phyloP scores from a whole-genome alignment of 2,888 invertebrate species.

The Ormyrus rosae region DNA sequence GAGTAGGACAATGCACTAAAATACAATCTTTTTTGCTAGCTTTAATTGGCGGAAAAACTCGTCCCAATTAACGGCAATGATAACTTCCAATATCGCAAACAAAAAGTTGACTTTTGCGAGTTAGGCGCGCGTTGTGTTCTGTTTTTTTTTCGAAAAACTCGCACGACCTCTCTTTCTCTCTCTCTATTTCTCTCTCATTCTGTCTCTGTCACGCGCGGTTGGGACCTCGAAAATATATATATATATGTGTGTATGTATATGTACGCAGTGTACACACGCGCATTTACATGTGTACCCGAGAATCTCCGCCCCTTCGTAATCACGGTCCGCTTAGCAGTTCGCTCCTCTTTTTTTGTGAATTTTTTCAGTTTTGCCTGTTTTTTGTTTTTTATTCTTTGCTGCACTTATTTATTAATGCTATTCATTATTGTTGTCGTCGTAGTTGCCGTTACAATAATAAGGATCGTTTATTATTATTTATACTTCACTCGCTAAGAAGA shows the following conservation, averaged over 20 bases:
- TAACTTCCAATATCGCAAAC: background rate
- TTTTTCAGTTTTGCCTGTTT: too few species aligned
- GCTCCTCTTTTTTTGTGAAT: too few species aligned
- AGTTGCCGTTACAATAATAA: conserved; percentile 12
- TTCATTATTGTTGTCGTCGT: background rate
- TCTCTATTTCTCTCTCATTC: background rate
- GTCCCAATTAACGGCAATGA: conserved; percentile 39
- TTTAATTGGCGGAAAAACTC: conserved; percentile 41
- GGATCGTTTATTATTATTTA: conserved; percentile 1
- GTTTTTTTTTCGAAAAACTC: conserved; percentile 5
- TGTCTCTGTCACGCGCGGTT: background rate
- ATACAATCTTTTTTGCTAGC: background rate
- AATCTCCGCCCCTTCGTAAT: too few species aligned
- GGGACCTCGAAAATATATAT: too few species aligned
- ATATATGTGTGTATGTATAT: too few species aligned
- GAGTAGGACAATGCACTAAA: background rate
- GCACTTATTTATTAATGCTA: too few species aligned
- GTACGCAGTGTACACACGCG: too few species aligned
- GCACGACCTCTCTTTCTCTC: conserved; percentile 9
- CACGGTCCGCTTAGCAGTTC: too few species aligned
- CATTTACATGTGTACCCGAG: too few species aligned
- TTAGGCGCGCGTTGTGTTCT: conserved; percentile 3
- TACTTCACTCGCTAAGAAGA: conserved; percentile 49
- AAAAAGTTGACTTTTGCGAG: conserved; percentile 32
- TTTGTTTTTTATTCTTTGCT: too few species aligned